Percentiles rank a stretch among this genome's conserved stretches.
These are phyloP conservation scores for Sebastiscus tertius DNA, from an alignment of 2,797 vertebrate species.

Conservation along the genomic window DNA sequence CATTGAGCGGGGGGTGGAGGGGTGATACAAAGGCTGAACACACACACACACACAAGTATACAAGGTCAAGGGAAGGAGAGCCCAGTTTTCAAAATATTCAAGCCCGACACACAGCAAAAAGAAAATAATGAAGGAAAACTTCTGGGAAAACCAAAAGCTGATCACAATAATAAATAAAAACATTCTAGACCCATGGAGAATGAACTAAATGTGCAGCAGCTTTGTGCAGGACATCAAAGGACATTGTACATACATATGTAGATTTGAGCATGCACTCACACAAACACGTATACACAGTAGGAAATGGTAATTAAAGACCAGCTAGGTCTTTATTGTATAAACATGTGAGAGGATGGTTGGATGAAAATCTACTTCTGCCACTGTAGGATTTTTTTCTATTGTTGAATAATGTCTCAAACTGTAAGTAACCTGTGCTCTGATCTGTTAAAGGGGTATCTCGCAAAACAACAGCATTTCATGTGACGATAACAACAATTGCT, in stretches of 20 bases:
- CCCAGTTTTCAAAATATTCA: neutral
- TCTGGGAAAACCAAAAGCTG: conserved; percentile 7
- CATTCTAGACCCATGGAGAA: neutral
- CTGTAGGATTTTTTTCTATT: neutral
- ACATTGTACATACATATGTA: neutral
- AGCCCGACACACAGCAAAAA: conserved; percentile 11
- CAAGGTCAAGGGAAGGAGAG: conserved; percentile 51
- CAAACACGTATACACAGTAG: neutral
- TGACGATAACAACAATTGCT: neutral
- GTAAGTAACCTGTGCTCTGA: neutral
- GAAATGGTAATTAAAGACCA: neutral
- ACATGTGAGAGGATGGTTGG: neutral
- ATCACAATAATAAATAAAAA: neutral
- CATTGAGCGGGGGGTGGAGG: too few relatives aligned
- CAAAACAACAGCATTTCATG: neutral
- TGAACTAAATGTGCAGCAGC: neutral
- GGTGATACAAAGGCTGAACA: conserved; percentile 23
- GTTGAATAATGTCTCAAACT: neutral
- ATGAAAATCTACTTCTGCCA: neutral
- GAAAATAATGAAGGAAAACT: conserved; percentile 19
- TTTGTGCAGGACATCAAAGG: conserved; percentile 6
- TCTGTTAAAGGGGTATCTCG: neutral
- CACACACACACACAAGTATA: conserved; percentile 9
- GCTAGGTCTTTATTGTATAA: neutral
- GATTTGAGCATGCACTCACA: neutral